Percentiles rank a stretch among this genome's conserved stretches.
Conservation (phyloP, 2,113 vertebrate species). For the Cygnus atratus region DNA sequence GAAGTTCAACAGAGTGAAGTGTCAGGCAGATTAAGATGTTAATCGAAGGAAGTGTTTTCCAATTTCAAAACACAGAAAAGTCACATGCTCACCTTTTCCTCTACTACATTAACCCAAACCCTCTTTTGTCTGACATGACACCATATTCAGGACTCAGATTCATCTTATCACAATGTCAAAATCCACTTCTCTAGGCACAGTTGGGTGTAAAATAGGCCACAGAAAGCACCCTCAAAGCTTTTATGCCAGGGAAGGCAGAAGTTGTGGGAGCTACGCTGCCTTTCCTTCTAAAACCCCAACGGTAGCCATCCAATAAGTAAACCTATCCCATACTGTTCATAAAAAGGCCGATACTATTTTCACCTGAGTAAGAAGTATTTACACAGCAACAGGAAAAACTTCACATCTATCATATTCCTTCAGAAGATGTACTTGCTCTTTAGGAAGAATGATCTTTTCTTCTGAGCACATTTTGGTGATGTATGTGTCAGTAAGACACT, state of each 20-base stretch:
- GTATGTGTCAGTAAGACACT: background rate
- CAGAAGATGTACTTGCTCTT: background rate
- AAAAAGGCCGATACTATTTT: background rate
- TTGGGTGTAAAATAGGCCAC: background rate
- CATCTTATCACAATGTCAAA: background rate
- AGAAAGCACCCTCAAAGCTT: background rate
- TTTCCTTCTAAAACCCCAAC: background rate
- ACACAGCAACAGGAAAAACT: background rate
- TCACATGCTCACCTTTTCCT: background rate
- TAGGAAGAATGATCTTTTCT: background rate
- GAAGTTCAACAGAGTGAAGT: background rate
- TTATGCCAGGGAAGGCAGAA: accelerated
- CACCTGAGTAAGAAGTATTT: background rate
- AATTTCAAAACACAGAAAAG: background rate
- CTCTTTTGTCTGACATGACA: background rate
- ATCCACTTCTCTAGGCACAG: accelerated
- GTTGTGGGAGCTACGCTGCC: accelerated
- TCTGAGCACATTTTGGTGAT: background rate
- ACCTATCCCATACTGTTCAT: accelerated
- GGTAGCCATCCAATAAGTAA: background rate
- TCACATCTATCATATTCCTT: accelerated
- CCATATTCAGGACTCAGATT: background rate
- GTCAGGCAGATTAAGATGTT: background rate
- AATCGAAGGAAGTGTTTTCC: background rate
- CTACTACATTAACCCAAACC: background rate